phyloP scores from a whole-genome alignment of 1,140 invertebrate species.

The Holotrichia oblita region DNA sequence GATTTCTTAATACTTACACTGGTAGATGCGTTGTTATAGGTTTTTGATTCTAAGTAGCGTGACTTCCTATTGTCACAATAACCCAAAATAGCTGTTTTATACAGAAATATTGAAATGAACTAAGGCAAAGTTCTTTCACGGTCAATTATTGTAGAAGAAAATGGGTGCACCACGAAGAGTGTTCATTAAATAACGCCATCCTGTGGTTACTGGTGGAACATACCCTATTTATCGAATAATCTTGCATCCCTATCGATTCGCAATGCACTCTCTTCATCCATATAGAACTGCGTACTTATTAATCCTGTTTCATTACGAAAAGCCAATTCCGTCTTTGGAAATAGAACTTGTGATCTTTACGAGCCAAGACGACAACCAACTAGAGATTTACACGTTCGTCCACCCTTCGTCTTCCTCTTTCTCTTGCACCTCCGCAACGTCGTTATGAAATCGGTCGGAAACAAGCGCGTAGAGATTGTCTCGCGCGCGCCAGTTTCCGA shows the following conservation, averaged over 20 bases:
- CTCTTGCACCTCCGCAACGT: constrained; percentile 32
- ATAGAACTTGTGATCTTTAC: constrained; percentile 25
- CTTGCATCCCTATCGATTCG: not conserved
- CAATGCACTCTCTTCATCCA: not conserved
- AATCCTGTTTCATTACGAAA: not conserved
- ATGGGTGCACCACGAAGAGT: too few relatives aligned
- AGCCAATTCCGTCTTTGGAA: constrained; percentile 22
- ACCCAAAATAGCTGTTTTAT: too few relatives aligned
- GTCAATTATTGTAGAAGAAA: too few relatives aligned
- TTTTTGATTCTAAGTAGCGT: too few relatives aligned
- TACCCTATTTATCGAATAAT: not conserved
- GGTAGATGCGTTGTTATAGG: too few relatives aligned
- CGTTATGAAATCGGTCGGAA: constrained; percentile 26
- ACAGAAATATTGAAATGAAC: too few relatives aligned
- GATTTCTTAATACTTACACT: too few relatives aligned
- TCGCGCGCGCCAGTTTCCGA: constrained; percentile 33
- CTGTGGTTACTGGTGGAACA: too few relatives aligned
- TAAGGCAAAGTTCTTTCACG: too few relatives aligned
- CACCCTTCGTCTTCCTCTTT: constrained; percentile 29
- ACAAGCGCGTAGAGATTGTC: constrained; percentile 27
- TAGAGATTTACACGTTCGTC: constrained; percentile 35
- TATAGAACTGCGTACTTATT: not conserved
- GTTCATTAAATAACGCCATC: too few relatives aligned
- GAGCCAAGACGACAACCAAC: constrained; percentile 23
- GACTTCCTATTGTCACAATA: too few relatives aligned